Evolutionary conservation across 1,140 invertebrate species (phyloP), one percentile per base, ranked within the genome.

Genomic region (Nasonia longicornis): DNA sequence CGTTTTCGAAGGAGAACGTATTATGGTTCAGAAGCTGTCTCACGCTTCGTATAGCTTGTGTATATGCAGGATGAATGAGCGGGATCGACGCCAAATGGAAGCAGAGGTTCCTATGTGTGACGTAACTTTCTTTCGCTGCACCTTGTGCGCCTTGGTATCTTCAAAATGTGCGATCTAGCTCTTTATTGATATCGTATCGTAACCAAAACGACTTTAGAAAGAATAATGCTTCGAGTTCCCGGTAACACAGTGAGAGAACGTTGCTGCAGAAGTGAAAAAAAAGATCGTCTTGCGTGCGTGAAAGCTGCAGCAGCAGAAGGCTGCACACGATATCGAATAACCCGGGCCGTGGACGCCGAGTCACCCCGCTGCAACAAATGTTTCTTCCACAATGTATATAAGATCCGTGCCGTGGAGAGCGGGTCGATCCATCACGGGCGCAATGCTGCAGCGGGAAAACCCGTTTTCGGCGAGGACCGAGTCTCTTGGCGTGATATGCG

Each of bases 251-350:
- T 8, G 16, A 42, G 31, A 70, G 75, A 38, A 58, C 22, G 42
- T 12, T 8, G 67, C 2, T 2, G 64, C 48, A 64, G 52, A 7
- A 42, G 11, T 42, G 3, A 31, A 69, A 58, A 48, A 76, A 14
- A 42, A n/a, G 22, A 58, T 63, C 10, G 29, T 20, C 72, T 69
- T 64, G 73, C 72, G 42, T 70, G 38, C 38, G 58, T 74, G 70
- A 26, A 45, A 63, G 77, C 26, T 38, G 58, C 69, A 48, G 58
- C 71, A 52, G 63, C 45, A 80, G 73, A 80, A 35, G 63, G 73
- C 48, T 64, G 64, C 38, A 69, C 31, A 64, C 58, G 45, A 81
- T 81, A 81, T 81, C 80, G 80, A 71, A 81, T 81, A 77, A 81
- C 80, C 48, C 45, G 48, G 48, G 10, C 70, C 71, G 29, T 20